Evolutionary conservation across 2,888 invertebrate species (phyloP).

Genomic region (Volucella inanis): DNA sequence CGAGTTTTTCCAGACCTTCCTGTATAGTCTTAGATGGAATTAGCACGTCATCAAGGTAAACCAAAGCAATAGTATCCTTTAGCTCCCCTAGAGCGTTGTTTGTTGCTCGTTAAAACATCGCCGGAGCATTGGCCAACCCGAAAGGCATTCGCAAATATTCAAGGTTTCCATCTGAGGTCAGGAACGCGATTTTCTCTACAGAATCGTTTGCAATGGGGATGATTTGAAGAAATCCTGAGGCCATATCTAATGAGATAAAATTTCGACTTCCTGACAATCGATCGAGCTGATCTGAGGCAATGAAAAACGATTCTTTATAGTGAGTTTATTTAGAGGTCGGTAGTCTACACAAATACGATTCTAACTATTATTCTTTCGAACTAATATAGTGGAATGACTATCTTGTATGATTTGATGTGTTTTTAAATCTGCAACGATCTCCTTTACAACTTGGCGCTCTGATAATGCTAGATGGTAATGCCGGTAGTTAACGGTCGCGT

Average conservation of each 20-base stretch:
- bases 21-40: constrained; percentile 1
- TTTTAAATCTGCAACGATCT: constrained; percentile 34
- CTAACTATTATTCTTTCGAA: constrained; percentile 28
- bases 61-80: background rate
- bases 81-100: background rate
- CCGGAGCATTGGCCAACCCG: too few relatives aligned
- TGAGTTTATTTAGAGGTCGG: constrained; percentile 9
- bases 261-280: too few relatives aligned
- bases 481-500: too few relatives aligned
- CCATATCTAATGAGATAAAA: too few relatives aligned
- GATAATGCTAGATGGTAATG: background rate
- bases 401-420: constrained; percentile 22
- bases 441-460: constrained; percentile 32
- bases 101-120: too few relatives aligned
- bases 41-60: background rate
- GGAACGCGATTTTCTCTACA: too few relatives aligned
- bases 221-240: too few relatives aligned
- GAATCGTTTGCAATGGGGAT: too few relatives aligned
- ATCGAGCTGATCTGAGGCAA: too few relatives aligned
- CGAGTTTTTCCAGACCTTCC: background rate
- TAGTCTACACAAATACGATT: constrained; percentile 28
- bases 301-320: background rate
- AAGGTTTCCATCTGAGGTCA: too few relatives aligned
- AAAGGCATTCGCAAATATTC: too few relatives aligned
- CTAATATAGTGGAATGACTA: constrained; percentile 31